A percentile compares a stretch with the other conserved stretches of the same genome.
phyloP scores from a whole-genome alignment of 1,140 invertebrate genomes.

The Bombyx mori region DNA sequence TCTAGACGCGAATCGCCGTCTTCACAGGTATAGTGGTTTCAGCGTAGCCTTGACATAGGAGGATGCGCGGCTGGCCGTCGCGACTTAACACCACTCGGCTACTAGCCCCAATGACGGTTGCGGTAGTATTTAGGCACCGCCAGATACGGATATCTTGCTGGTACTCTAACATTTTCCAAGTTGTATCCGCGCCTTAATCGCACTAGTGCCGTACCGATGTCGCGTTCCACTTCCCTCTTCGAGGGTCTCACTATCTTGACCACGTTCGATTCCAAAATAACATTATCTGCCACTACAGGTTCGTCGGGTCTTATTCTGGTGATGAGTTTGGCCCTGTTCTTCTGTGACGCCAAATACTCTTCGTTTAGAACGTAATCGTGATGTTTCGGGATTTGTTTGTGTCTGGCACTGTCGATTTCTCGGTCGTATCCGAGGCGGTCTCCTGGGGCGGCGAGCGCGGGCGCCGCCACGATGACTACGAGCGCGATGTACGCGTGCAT shows the following conservation, averaged over 20 bases:
- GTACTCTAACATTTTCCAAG: conserved; percentile 65
- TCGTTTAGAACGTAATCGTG: conserved; percentile 44
- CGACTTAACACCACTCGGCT: conserved; percentile 16
- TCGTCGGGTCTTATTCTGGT: conserved; percentile 54
- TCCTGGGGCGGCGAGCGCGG: conserved; percentile 25
- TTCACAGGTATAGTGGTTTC: conserved; percentile 27
- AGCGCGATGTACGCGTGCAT: conserved; percentile 62
- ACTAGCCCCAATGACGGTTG: conserved; percentile 60
- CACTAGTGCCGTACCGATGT: conserved; percentile 32
- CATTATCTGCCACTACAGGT: conserved; percentile 54
- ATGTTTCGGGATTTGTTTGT: conserved; percentile 45
- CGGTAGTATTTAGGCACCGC: conserved; percentile 48
- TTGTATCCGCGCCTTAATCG: conserved; percentile 66
- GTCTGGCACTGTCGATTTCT: conserved; percentile 45
- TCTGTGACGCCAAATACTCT: conserved; percentile 42
- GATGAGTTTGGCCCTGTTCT: conserved; percentile 49
- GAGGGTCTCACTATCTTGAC: conserved; percentile 49
- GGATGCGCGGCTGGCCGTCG: conserved; percentile 13
- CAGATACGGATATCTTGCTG: conserved; percentile 59
- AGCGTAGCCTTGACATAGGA: conserved; percentile 62
- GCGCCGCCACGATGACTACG: conserved; percentile 37
- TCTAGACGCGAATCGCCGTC: conserved; percentile 15
- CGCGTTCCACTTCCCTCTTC: conserved; percentile 27
- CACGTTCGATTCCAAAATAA: conserved; percentile 61
- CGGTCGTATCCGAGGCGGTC: conserved; percentile 53